Evolutionary conservation across 1,140 invertebrate species (phyloP).

Genomic region (Drosophila pruinosa): DNA sequence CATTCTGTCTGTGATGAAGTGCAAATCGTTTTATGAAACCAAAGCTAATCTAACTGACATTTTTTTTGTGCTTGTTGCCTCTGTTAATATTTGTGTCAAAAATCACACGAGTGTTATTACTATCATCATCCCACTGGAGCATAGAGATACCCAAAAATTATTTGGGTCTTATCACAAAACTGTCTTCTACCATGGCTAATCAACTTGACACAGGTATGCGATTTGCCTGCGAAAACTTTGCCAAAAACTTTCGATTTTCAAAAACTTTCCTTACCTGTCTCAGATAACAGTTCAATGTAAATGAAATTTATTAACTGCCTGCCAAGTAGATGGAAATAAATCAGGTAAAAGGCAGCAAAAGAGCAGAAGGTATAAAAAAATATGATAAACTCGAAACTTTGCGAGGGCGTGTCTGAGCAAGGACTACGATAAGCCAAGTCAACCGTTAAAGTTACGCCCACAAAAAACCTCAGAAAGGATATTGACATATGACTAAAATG

Average conservation of each 20-base stretch:
- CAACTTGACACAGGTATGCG: slow-evolving; percentile 69
- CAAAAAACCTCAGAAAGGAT: slow-evolving; percentile 62
- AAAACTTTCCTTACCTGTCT: slow-evolving; percentile 39
- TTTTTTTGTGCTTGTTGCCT: slow-evolving; percentile 38
- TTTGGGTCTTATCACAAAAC: slow-evolving; percentile 11
- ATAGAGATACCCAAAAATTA: neutral
- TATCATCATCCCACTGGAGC: slow-evolving; percentile 34
- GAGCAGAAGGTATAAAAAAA: slow-evolving; percentile 29
- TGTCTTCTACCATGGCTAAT: slow-evolving; percentile 65
- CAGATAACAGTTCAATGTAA: slow-evolving; percentile 61
- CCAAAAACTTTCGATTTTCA: slow-evolving; percentile 59
- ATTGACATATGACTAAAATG: slow-evolving; percentile 68
- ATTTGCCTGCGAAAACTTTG: slow-evolving; percentile 41
- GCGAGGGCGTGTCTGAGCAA: slow-evolving; percentile 14
- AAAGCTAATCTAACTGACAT: slow-evolving; percentile 18
- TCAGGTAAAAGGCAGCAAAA: slow-evolving; percentile 50
- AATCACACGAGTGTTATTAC: slow-evolving; percentile 60
- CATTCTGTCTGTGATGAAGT: slow-evolving; percentile 44
- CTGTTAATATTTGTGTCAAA: slow-evolving; percentile 58
- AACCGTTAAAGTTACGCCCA: slow-evolving; percentile 65
- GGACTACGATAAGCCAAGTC: slow-evolving; percentile 49
- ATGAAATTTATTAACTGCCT: slow-evolving; percentile 76
- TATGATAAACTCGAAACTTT: slow-evolving; percentile 40
- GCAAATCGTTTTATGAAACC: slow-evolving; percentile 44
- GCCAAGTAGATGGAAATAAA: slow-evolving; percentile 67